Conservation (phyloP, 2,113 vertebrate species). For the Marmota monax region DNA sequence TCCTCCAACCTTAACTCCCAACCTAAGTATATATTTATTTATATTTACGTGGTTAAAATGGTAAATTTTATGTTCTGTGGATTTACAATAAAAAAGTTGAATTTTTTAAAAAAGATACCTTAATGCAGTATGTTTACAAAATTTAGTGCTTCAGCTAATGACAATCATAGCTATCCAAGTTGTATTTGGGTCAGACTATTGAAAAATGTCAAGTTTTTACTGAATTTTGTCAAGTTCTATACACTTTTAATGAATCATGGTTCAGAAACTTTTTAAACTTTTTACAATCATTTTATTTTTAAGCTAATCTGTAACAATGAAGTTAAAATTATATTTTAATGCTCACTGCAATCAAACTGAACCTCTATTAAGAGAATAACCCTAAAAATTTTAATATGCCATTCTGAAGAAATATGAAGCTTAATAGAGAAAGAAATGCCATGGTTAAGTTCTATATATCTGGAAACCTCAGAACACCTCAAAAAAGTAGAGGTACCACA, state of each 20-base stretch:
- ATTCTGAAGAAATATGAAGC: slow-evolving; percentile 3
- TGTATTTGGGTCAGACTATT: background rate
- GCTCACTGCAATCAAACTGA: slow-evolving; percentile 10
- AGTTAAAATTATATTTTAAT: slow-evolving; percentile 55
- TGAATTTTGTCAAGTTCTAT: slow-evolving; percentile 14
- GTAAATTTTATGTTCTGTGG: slow-evolving; percentile 4
- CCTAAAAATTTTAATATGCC: slow-evolving; percentile 5
- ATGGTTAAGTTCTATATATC: background rate
- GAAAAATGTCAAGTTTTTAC: slow-evolving; percentile 18
- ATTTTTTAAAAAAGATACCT: slow-evolving; percentile 20
- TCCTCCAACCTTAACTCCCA: too few relatives aligned
- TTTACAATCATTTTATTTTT: slow-evolving; percentile 39
- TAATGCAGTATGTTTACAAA: background rate
- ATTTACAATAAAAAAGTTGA: slow-evolving; percentile 16
- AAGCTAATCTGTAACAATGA: slow-evolving; percentile 7
- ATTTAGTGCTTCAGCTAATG: background rate
- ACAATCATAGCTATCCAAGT: background rate
- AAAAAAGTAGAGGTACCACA: background rate
- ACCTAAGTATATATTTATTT: background rate
- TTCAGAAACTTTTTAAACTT: slow-evolving; percentile 43
- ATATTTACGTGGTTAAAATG: slow-evolving; percentile 15
- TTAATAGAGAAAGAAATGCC: background rate
- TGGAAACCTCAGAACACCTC: background rate
- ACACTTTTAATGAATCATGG: slow-evolving; percentile 15
- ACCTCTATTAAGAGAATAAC: slow-evolving; percentile 14